Evolutionary conservation across 2,888 invertebrate species (phyloP).

Genomic region (Perizoma flavofasciatum): DNA sequence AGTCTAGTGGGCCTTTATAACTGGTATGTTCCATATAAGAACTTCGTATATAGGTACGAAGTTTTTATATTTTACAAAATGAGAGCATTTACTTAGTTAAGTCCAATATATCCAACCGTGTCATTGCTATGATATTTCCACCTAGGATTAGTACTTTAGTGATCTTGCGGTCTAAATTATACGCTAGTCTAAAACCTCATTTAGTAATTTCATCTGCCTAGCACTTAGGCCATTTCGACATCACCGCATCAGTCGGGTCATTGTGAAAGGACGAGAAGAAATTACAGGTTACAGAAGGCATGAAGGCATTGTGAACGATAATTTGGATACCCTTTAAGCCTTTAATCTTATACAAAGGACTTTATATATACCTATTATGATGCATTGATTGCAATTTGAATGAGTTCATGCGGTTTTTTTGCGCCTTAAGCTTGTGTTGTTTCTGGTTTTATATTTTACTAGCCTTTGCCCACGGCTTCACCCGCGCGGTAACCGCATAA

Average conservation of each 20-base stretch:
- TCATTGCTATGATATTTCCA: background rate
- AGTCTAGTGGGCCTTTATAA: too few species aligned
- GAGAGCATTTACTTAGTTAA: too few species aligned
- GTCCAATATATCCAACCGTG: too few species aligned
- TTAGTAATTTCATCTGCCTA: slow-evolving; percentile 23
- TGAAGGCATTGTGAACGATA: slow-evolving; percentile 62
- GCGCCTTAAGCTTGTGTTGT: background rate
- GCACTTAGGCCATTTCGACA: slow-evolving; percentile 49
- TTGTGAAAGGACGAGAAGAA: slow-evolving; percentile 61
- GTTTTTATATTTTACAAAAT: too few species aligned
- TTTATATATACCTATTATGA: background rate
- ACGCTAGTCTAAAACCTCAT: slow-evolving; percentile 13
- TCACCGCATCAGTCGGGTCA: slow-evolving; percentile 31
- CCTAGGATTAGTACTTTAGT: background rate
- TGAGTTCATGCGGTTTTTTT: slow-evolving; percentile 15
- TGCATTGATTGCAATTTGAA: slow-evolving; percentile 25
- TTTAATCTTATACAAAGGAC: slow-evolving; percentile 36
- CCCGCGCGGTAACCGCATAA: too few species aligned
- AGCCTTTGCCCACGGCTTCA: too few species aligned
- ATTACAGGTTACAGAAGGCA: slow-evolving; percentile 60
- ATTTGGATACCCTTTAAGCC: slow-evolving; percentile 67
- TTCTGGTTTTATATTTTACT: background rate
- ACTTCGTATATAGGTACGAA: too few species aligned
- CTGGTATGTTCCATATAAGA: too few species aligned
- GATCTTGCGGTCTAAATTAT: slow-evolving; percentile 15